Conservation (phyloP, 2,797 vertebrate genomes). For the Chelon labrosus region DNA sequence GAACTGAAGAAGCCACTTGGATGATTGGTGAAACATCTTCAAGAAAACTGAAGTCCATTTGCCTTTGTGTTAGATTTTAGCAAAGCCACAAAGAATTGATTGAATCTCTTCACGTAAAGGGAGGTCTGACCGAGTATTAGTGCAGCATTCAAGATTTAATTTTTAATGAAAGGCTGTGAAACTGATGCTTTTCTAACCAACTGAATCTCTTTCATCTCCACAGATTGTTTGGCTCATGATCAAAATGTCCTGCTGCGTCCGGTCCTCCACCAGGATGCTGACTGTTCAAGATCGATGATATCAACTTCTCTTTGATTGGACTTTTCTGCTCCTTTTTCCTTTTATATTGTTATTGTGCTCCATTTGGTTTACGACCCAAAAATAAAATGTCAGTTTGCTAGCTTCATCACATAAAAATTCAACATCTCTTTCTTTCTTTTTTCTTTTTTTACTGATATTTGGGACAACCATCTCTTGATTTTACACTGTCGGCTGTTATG, state of each 20-base stretch:
- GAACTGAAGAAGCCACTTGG: too few species aligned
- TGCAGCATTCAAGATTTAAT: too few species aligned
- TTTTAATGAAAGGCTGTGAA: not conserved
- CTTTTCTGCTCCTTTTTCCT: conserved; percentile 19
- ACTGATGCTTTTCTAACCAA: conserved; percentile 9
- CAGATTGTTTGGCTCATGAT: conserved; percentile 86
- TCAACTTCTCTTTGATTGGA: conserved; percentile 12
- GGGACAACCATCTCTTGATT: not conserved
- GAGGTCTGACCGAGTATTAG: too few species aligned
- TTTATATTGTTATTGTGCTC: conserved; percentile 36
- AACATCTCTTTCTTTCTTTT: not conserved
- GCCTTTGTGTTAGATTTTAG: too few species aligned
- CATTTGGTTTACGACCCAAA: conserved; percentile 3
- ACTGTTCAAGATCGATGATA: conserved; percentile 28
- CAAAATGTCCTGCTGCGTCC: not conserved
- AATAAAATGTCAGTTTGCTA: conserved; percentile 7
- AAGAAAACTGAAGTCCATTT: too few species aligned
- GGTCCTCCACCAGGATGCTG: conserved; percentile 17
- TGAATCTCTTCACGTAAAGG: too few species aligned
- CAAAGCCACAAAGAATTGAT: too few species aligned
- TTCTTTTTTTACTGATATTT: not conserved
- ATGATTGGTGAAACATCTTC: too few species aligned
- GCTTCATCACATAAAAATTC: conserved; percentile 1
- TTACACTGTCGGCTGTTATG: not conserved
- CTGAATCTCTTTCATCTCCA: conserved; percentile 36